phyloP scores from a whole-genome alignment of 1,140 invertebrate genomes.

The Drosophila asahinai region DNA sequence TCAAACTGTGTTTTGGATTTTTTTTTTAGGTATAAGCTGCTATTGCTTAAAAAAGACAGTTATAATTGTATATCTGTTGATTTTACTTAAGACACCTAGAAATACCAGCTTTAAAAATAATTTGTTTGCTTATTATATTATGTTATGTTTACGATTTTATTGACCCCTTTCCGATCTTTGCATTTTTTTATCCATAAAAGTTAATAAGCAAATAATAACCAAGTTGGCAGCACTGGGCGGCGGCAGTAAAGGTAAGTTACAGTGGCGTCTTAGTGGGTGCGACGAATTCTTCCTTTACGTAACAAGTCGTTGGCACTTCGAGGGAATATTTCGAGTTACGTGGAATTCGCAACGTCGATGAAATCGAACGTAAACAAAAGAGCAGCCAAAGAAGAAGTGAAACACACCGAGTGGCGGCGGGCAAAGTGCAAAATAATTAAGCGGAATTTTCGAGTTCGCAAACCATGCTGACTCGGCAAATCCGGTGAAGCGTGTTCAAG shows the following conservation, averaged over 20 bases:
- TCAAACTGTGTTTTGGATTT: no score
- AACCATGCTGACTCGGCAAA: slow-evolving; percentile 31
- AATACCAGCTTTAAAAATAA: no score
- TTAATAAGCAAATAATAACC: background rate
- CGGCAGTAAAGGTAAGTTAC: background rate
- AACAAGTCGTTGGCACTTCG: slow-evolving; percentile 4
- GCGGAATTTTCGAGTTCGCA: slow-evolving; percentile 31
- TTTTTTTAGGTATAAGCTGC: no score
- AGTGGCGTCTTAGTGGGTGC: background rate
- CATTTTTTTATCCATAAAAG: background rate
- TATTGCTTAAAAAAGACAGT: no score
- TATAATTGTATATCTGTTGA: no score
- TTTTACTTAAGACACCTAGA: no score
- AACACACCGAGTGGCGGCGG: slow-evolving; percentile 3
- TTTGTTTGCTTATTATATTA: background rate
- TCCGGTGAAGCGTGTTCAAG: background rate
- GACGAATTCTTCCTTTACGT: slow-evolving; percentile 6
- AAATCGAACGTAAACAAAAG: slow-evolving; percentile 46
- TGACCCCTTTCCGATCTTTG: background rate
- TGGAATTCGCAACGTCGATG: slow-evolving; percentile 49
- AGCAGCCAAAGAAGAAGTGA: slow-evolving; percentile 7
- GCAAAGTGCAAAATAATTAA: slow-evolving; percentile 58
- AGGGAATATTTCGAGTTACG: slow-evolving; percentile 32
- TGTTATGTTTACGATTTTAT: background rate
- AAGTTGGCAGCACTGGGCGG: no score